Evolutionary conservation across 2,113 vertebrate genomes (phyloP), one percentile per base, ranked within the genome.

Genomic region (Ia io): DNA sequence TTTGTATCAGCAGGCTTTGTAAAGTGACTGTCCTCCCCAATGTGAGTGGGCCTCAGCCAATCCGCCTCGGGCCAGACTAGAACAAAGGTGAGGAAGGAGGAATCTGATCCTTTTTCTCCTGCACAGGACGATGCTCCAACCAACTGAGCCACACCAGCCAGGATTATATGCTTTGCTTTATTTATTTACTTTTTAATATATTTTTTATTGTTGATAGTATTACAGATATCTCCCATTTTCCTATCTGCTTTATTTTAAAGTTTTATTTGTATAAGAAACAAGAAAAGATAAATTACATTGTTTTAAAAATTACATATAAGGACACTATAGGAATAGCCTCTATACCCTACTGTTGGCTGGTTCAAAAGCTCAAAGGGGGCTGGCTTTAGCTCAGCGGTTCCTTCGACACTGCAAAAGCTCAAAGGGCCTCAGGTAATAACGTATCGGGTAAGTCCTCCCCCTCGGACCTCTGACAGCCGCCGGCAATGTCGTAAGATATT

Each of bases 401-500:
- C n/a, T n/a, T n/a, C n/a, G n/a, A n/a, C n/a, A n/a, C n/a, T n/a
- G n/a, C 70, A 2, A 30, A 65, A 67, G 42, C 47, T 92, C n/a
- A 30, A 2, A 35, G 6, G 28, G 13, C 35, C 0, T 98, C 83
- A 99, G 47, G 98, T 97, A 88, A 99, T 63, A 51, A 99, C 0
- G 0, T 99, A 99, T 42, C 99, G 99, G 3, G 98, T 97, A 1
- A 99, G 67, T 0, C 98, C 98, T 0, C 98, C 98, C 2, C 99
- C 98, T 0, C 99, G 98, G 3, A 99, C 95, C 97, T 99, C 99
- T 4, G 97, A 98, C 0, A 99, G 82, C 1, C 99, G 97, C 74
- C 98, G 99, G 97, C 99, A 99, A 96, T 99, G 99, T 28, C 99
- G 98, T 88, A 99, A 98, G 98, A 99, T 99, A 94, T 90, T 99